Evolutionary conservation across 2,113 vertebrate genomes (phyloP).

Genomic region (Silurus meridionalis): DNA sequence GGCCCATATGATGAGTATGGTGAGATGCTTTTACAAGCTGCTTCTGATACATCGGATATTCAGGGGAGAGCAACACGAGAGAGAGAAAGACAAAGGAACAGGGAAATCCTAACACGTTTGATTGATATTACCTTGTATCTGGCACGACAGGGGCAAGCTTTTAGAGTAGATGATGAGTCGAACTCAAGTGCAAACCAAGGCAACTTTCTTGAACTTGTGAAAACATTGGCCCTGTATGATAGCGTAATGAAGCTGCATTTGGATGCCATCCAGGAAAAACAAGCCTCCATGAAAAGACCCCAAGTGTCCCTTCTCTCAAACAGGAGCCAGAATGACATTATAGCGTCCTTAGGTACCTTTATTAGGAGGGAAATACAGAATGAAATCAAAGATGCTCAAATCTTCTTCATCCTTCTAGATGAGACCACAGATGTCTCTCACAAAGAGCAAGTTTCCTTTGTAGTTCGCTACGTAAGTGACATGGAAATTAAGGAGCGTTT

Average conservation of each 20-base stretch:
- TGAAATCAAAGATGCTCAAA: slow-evolving; percentile 31
- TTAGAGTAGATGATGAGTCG: slow-evolving; percentile 14
- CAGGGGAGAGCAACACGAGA: too few species aligned
- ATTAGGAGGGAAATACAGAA: slow-evolving; percentile 23
- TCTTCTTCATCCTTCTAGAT: slow-evolving; percentile 38
- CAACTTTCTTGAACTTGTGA: slow-evolving; percentile 37
- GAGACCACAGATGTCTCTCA: slow-evolving; percentile 36
- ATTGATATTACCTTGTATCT: slow-evolving; percentile 10
- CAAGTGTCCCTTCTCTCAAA: neutral
- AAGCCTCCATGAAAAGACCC: too few species aligned
- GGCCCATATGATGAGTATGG: too few species aligned
- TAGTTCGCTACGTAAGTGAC: slow-evolving; percentile 32
- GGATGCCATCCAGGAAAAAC: neutral
- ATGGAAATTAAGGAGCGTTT: slow-evolving; percentile 35
- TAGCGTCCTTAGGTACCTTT: slow-evolving; percentile 29
- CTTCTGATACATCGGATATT: too few species aligned
- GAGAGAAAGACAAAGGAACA: slow-evolving; percentile 6
- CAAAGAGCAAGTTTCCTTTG: slow-evolving; percentile 40
- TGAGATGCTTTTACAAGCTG: too few species aligned
- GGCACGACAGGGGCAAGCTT: slow-evolving; percentile 26
- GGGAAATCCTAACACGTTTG: slow-evolving; percentile 27
- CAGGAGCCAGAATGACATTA: neutral
- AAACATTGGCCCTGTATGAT: slow-evolving; percentile 23
- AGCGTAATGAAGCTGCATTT: slow-evolving; percentile 24
- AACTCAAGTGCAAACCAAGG: neutral